These are phyloP conservation scores for Lethrus apterus DNA, from an alignment of 1,140 invertebrate species.

Conservation along the genomic window DNA sequence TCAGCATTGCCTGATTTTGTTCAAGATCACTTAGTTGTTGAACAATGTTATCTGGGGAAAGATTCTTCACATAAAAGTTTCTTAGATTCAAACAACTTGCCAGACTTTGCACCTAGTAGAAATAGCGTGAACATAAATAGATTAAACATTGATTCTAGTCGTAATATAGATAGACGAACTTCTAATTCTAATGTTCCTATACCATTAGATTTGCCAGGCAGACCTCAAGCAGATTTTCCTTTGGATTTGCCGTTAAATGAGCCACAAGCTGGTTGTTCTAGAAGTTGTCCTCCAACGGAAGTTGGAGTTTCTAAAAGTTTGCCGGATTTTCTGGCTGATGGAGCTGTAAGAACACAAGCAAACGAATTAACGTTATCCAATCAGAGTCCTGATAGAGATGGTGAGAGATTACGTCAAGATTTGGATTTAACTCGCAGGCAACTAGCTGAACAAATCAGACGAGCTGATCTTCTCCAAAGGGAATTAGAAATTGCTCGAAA, in stretches of 20 bases:
- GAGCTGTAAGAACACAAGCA: slow-evolving; percentile 48
- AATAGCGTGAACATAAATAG: slow-evolving; percentile 18
- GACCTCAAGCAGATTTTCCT: slow-evolving; percentile 37
- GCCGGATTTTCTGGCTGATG: slow-evolving; percentile 67
- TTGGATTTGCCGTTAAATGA: slow-evolving; percentile 40
- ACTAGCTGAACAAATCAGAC: slow-evolving; percentile 45
- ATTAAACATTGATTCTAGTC: slow-evolving; percentile 23
- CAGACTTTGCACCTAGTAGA: slow-evolving; percentile 50
- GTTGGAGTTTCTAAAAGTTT: slow-evolving; percentile 53
- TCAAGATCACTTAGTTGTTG: slow-evolving; percentile 56
- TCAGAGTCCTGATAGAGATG: slow-evolving; percentile 42
- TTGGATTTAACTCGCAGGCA: slow-evolving; percentile 47
- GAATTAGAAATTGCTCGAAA: slow-evolving; percentile 46
- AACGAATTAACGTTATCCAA: slow-evolving; percentile 40
- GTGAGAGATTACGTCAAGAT: slow-evolving; percentile 49
- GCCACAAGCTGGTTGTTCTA: slow-evolving; percentile 19
- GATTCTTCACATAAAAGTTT: slow-evolving; percentile 35
- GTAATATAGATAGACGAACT: slow-evolving; percentile 37
- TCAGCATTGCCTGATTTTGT: slow-evolving; percentile 56
- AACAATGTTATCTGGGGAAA: slow-evolving; percentile 49
- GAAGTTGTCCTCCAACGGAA: slow-evolving; percentile 29
- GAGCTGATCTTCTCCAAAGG: slow-evolving; percentile 46
- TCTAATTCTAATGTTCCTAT: slow-evolving; percentile 28
- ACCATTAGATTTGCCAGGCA: slow-evolving; percentile 32
- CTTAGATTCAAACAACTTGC: slow-evolving; percentile 47